Conservation (phyloP, 2,888 invertebrate species). For the Eristalis tenax region DNA sequence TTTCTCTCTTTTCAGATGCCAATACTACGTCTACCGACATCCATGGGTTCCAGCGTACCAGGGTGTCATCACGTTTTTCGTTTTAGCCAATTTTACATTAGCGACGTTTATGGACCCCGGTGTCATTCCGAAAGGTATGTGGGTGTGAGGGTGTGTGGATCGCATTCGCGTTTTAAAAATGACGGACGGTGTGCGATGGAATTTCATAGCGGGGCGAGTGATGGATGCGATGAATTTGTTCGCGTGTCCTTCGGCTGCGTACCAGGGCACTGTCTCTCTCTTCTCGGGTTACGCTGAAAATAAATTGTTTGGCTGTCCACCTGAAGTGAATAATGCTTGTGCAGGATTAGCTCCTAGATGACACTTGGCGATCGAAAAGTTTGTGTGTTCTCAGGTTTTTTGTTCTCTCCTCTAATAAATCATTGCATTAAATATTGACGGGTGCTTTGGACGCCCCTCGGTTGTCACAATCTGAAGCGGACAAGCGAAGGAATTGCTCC, state of each 20-base stretch:
- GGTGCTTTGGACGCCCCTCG: neutral
- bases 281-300: neutral
- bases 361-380: too few species aligned
- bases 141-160: neutral
- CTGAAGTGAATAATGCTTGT: neutral
- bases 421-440: neutral
- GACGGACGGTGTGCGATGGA: slow-evolving; percentile 1
- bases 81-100: slow-evolving; percentile 98
- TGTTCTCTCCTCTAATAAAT: neutral
- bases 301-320: neutral
- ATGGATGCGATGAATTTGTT: slow-evolving; percentile 42
- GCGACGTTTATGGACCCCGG: slow-evolving; percentile 99
- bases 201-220: slow-evolving; percentile 20
- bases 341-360: neutral
- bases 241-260: slow-evolving; percentile 4
- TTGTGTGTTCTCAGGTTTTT: too few species aligned
- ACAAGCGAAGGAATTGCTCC: neutral
- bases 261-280: neutral
- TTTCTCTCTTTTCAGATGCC: slow-evolving; percentile 86
- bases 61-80: slow-evolving; percentile 97
- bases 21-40: slow-evolving; percentile 90
- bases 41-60: slow-evolving; percentile 96
- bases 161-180: neutral
- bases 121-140: slow-evolving; percentile 96
- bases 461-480: neutral